Evolutionary conservation across 2,113 vertebrate genomes (phyloP).

Genomic region (Prunella fulvescens): DNA sequence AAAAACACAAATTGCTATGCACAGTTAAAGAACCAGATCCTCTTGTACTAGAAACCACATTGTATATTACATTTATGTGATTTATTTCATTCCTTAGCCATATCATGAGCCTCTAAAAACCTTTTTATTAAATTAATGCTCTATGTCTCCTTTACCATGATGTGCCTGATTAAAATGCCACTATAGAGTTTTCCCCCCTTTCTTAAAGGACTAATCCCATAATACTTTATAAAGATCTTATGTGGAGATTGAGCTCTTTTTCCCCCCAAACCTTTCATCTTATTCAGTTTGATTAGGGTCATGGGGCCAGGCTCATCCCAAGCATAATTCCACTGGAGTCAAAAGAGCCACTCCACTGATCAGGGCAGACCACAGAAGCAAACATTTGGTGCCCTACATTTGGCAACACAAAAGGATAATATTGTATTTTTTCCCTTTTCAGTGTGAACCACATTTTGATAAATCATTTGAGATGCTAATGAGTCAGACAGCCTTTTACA

Average conservation of each 20-base stretch:
- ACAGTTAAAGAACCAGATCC: neutral
- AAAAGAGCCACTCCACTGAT: constrained; percentile 14
- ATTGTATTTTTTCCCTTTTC: neutral
- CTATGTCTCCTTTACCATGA: neutral
- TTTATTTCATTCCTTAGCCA: neutral
- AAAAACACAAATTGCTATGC: neutral
- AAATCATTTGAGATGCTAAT: neutral
- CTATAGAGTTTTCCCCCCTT: neutral
- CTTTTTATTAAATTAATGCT: neutral
- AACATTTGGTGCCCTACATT: constrained; percentile 62
- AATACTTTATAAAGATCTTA: constrained; percentile 61
- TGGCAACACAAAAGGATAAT: constrained; percentile 23
- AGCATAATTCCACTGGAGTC: constrained; percentile 23
- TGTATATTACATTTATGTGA: neutral
- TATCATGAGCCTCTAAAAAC: neutral
- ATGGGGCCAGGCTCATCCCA: constrained; percentile 22
- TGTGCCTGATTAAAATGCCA: constrained; percentile 31
- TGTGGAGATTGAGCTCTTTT: constrained; percentile 29
- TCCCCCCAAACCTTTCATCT: constrained; percentile 17
- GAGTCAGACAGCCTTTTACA: neutral
- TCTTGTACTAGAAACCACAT: neutral
- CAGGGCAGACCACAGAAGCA: neutral
- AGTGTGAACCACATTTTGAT: neutral
- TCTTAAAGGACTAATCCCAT: constrained; percentile 39
- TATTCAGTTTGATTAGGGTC: constrained; percentile 56